Base-by-base conservation (phyloP, 2,888 invertebrate genomes). In the Papilio demoleus region DNA sequence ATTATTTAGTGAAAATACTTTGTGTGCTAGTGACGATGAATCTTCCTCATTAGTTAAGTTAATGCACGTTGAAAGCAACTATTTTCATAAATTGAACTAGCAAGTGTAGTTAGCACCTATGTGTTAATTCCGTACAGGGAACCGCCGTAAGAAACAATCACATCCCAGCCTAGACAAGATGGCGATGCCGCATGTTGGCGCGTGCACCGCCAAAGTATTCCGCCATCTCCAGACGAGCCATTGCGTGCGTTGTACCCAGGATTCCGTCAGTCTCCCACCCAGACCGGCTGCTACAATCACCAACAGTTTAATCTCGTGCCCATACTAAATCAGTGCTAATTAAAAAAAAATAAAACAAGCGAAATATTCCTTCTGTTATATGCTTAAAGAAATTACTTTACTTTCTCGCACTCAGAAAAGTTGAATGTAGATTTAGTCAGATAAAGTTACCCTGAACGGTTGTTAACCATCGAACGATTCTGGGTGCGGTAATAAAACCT, bases 151-250 rank as follows among this genome's bases (percentile, higher is more conserved):
- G 45, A 85, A 80, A 73, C 91, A 91, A 78, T 87, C 80, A 75
- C 92, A 92, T 72, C 80, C 81, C 56, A 81, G 82, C 65, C 76
- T 74, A 67, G 82, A 76, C 70, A 79, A 79, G 65, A 85, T 80
- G 42, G 85, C 80, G 73, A 88, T 80, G 73, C 85, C 79, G 82
- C 92, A 92, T 36, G 81, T 75, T 8, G 90, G 84, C 64, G 91
- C 88, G 75, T 91, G 91, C 60, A 83, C 77, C 59, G 80, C 74
- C 31, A 81, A 77, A 70, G 81, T 81, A 73, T 79, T 81, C 68
- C 82, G 79, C 61, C 79, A 76, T 24, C 85, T 83, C 84, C 82
- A 85, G 72, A 83, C 81, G 80, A 86, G 69, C 81, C 81, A 79
- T 38, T 80, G 79, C 65, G 79, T 77, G 71, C 82, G 75, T 71